These are phyloP conservation scores for Hippasteria phrygiana DNA, from an alignment of 53 echinoderm and acorn worm species.

Conservation along the genomic window DNA sequence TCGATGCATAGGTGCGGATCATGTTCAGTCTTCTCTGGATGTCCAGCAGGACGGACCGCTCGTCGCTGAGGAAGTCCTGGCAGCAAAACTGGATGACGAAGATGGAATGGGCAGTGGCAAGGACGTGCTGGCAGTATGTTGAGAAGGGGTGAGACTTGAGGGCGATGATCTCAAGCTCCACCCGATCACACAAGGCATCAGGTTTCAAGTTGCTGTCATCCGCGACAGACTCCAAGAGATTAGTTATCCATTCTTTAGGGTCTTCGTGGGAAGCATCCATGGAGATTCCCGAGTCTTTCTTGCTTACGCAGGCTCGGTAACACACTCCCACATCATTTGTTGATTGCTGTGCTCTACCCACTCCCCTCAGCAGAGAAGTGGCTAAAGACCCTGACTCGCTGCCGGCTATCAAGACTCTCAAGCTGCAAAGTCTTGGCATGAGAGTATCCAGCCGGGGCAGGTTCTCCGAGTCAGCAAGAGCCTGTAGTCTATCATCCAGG, in stretches of 20 bases:
- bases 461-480: not conserved
- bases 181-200: not conserved
- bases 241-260: not conserved
- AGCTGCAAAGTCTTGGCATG: slow-evolving; percentile 39
- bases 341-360: not conserved
- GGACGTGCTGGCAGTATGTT: slow-evolving; percentile 38
- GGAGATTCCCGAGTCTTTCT: not conserved
- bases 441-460: not conserved
- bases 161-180: slow-evolving; percentile 57
- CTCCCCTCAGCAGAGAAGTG: slow-evolving; percentile 7
- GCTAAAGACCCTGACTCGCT: slow-evolving; percentile 13
- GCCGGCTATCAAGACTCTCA: slow-evolving; percentile 38
- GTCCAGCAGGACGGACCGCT: slow-evolving; percentile 37
- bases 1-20: slow-evolving; percentile 59
- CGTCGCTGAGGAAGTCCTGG: slow-evolving; percentile 32
- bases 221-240: slow-evolving; percentile 10
- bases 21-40: slow-evolving; percentile 54
- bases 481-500: not conserved
- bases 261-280: not conserved
- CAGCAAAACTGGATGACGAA: slow-evolving; percentile 50
- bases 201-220: not conserved
- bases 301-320: slow-evolving; percentile 25
- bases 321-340: slow-evolving; percentile 16
- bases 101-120: slow-evolving; percentile 61
- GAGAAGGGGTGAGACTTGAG: slow-evolving; percentile 35